These are phyloP conservation scores for Menura novaehollandiae DNA, from an alignment of 2,113 vertebrate genomes.

Conservation along the genomic window DNA sequence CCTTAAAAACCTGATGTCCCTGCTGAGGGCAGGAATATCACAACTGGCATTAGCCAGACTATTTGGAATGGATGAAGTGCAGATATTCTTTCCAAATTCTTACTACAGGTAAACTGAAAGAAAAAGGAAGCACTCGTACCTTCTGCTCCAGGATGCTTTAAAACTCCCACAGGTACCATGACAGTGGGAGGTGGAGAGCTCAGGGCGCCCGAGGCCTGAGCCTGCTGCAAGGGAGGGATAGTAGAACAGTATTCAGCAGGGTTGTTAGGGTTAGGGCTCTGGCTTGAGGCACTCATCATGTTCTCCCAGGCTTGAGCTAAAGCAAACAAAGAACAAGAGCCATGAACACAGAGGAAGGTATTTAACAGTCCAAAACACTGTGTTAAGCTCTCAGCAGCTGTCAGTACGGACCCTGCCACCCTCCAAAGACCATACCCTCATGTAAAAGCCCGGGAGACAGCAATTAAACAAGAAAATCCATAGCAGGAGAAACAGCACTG, in stretches of 20 bases:
- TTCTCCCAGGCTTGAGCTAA: conserved; percentile 91
- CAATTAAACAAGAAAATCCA: not conserved
- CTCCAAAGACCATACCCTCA: not conserved
- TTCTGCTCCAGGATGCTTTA: conserved; percentile 91
- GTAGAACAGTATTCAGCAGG: conserved; percentile 99
- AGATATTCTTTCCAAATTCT: conserved; percentile 10
- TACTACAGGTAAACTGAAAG: conserved; percentile 15
- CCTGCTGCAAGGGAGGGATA: conserved; percentile 97
- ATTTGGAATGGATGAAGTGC: conserved; percentile 5
- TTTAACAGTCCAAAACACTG: not conserved
- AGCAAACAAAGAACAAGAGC: conserved; percentile 74
- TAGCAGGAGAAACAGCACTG: not conserved
- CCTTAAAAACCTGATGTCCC: not conserved
- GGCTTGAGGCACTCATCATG: conserved; percentile 81
- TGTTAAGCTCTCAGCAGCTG: not conserved
- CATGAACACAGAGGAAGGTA: conserved; percentile 57
- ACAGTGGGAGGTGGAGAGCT: conserved; percentile 96
- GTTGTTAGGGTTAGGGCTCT: conserved; percentile 98
- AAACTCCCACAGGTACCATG: conserved; percentile 97
- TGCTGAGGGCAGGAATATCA: not conserved
- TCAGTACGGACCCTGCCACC: not conserved
- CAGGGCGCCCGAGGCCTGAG: conserved; percentile 93
- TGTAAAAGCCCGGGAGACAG: not conserved
- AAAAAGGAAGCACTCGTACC: conserved; percentile 69
- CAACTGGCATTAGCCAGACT: not conserved